phyloP scores from a whole-genome alignment of 2,888 invertebrate genomes.

The Thyatira batis region DNA sequence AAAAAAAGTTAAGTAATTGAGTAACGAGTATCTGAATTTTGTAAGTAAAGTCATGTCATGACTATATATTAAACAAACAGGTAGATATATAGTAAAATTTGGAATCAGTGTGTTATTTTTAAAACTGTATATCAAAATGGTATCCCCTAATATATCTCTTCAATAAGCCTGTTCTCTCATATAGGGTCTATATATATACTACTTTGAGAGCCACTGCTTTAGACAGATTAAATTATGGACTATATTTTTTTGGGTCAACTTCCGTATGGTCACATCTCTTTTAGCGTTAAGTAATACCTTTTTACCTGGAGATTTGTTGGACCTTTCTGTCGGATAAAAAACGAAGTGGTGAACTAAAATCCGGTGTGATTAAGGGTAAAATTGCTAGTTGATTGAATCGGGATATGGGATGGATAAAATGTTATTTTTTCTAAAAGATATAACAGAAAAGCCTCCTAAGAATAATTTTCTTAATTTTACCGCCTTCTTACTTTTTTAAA shows the following conservation, averaged over 20 bases:
- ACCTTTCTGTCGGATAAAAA: conserved; percentile 50
- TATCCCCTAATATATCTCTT: no score
- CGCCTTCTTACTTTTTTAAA: no score
- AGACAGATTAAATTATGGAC: conserved; percentile 70
- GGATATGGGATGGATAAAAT: conserved; percentile 13
- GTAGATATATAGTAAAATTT: no score
- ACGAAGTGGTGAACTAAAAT: conserved; percentile 44
- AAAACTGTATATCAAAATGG: no score
- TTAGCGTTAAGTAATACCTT: conserved; percentile 47
- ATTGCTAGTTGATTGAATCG: conserved; percentile 26
- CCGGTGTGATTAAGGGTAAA: conserved; percentile 54
- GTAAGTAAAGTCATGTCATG: no score
- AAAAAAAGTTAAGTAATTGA: no score
- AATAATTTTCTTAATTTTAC: no score
- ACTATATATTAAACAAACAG: no score
- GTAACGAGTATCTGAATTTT: no score
- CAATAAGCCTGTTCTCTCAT: no score
- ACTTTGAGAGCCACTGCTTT: conserved; percentile 10
- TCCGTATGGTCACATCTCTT: conserved; percentile 46
- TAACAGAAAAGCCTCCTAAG: background rate
- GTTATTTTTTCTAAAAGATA: conserved; percentile 4
- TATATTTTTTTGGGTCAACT: conserved; percentile 59
- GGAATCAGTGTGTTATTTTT: no score
- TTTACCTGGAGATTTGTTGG: conserved; percentile 51
- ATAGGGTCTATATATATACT: no score